Percentiles rank a stretch among this genome's conserved stretches.
Conservation (phyloP, 2,113 vertebrate species). For the Notarius quadriscutis region DNA sequence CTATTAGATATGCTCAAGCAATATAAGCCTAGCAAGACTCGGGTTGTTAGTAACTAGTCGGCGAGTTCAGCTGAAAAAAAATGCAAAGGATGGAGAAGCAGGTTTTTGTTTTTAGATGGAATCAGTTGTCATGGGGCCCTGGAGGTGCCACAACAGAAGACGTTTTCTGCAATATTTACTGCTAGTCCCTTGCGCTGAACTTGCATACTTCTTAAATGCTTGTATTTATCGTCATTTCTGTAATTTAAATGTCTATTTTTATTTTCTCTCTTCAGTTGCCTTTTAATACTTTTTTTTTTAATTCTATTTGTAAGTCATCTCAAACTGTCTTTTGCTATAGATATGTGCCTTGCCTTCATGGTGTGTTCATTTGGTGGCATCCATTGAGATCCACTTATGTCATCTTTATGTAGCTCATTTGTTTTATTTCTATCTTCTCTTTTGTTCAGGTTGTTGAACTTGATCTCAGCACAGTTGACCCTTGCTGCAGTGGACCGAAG, state of each 20-base stretch:
- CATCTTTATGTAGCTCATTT: not conserved
- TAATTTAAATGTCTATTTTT: not conserved
- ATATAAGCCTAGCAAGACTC: not conserved
- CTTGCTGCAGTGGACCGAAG: conserved; percentile 96
- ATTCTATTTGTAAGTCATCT: not conserved
- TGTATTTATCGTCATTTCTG: not conserved
- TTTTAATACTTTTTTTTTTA: too few relatives aligned
- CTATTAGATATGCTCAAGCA: not conserved
- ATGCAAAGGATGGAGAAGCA: not conserved
- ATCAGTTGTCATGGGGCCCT: not conserved
- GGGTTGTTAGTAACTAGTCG: not conserved
- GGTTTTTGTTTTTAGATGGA: not conserved
- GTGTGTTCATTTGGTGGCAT: not conserved
- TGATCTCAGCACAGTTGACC: conserved; percentile 85
- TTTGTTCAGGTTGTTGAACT: conserved; percentile 70
- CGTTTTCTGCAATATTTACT: not conserved
- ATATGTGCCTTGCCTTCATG: not conserved
- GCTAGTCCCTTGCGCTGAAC: not conserved
- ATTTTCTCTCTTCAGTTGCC: not conserved
- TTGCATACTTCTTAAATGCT: not conserved
- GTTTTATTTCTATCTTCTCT: not conserved
- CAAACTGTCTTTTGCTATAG: not conserved
- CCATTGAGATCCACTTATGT: not conserved
- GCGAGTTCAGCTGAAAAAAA: not conserved
- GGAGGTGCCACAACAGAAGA: not conserved